Base-by-base conservation (phyloP, 2,888 invertebrate species). In the Luperina testacea region DNA sequence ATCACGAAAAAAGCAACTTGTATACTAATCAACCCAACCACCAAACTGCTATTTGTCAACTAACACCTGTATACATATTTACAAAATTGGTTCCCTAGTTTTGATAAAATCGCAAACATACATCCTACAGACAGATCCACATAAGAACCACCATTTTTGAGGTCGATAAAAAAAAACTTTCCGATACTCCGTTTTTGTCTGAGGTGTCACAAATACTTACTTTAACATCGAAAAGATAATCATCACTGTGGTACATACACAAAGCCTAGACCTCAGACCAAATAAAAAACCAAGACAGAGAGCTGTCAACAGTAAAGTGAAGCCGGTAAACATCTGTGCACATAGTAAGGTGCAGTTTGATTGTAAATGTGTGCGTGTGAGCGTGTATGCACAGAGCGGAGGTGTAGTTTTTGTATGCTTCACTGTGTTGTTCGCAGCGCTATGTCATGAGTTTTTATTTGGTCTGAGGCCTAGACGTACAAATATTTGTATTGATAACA, bases 401-500 rank as follows among this genome's bases (percentile, higher is more conserved):
- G 32, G 32, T 32, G 32, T 32, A 32, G 32, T 32, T 32, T 32
- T 32, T 32, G 32, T 1, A 32, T 32, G 32, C 32, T 32, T 32
- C 32, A 32, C 32, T 0, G 32, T 32, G 1, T 32, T 32, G 32
- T 32, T 32, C 32, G 32, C 32, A 32, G 32, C 32, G 32, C 32
- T 32, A n/a, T n/a, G 32, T 32, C 32, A 1, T 32, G 32, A 32
- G 1, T 32, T 32, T 32, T 32, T 32, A 32, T 32, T 32, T 32
- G 32, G 32, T 32, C 32, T 32, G 32, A 32, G 0, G 6, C 38
- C 6, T 38, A 80, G 6, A 11, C 11, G 45, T 45, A 53, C 45
- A 70, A 63, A 79, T 78, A 63, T 80, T 80, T 38, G 13, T 48
- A 57, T 48, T 38, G 38, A 38, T 80, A 72, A 57, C 53, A 57